These are phyloP conservation scores for Clavelina lepadiformis DNA, from an alignment of 23 tunicate genomes.

Conservation along the genomic window DNA sequence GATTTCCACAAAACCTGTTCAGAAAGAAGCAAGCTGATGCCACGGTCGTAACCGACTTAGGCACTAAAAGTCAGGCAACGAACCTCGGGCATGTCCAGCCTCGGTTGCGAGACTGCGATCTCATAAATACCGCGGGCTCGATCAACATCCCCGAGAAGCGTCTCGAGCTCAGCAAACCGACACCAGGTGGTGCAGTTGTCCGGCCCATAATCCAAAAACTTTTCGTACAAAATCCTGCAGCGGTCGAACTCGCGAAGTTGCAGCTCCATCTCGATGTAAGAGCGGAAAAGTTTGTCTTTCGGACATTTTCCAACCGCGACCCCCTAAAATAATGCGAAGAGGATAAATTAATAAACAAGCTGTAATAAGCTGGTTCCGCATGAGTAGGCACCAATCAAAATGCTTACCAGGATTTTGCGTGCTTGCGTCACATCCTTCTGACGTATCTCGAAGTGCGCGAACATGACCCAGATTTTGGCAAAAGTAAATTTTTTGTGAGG, in stretches of 20 bases:
- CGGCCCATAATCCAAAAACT: conserved; percentile 74
- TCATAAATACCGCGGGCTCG: conserved; percentile 87
- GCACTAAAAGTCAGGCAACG: no score
- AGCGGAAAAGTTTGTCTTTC: conserved; percentile 87
- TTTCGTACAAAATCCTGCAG: conserved; percentile 85
- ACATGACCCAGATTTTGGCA: conserved; percentile 93
- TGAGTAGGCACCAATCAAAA: background rate
- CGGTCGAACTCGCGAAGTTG: conserved; percentile 97
- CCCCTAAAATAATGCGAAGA: conserved; percentile 32
- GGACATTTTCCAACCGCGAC: conserved; percentile 98
- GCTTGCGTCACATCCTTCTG: conserved; percentile 79
- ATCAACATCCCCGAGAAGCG: conserved; percentile 80
- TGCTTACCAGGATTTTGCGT: conserved; percentile 66
- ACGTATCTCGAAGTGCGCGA: conserved; percentile 85
- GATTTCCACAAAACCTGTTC: conserved; percentile 94
- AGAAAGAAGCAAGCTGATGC: background rate
- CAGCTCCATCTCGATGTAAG: conserved; percentile 88
- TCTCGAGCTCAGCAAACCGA: conserved; percentile 91
- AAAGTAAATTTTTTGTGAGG: conserved; percentile 97
- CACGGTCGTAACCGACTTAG: no score
- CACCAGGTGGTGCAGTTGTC: conserved; percentile 97
- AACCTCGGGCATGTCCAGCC: conserved; percentile 97
- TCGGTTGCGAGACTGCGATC: conserved; percentile 74
- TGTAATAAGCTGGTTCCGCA: background rate
- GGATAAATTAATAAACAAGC: background rate